Conservation (phyloP, 2,797 vertebrate genomes). For the Pogonophryne albipinna region DNA sequence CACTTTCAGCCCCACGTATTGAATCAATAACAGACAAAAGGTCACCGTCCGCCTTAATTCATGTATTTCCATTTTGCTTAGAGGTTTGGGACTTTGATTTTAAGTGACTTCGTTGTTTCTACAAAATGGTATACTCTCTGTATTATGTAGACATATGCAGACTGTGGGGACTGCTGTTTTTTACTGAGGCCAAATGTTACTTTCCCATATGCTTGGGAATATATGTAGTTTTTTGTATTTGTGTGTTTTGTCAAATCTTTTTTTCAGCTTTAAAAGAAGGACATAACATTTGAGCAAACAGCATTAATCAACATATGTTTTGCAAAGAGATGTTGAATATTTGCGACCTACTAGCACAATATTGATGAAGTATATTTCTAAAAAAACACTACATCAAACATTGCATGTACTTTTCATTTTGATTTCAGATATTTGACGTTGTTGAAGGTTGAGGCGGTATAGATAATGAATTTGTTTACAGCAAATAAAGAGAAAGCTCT, state of each 20-base stretch:
- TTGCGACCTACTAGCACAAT: neutral
- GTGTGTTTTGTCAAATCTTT: too few relatives aligned
- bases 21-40: neutral
- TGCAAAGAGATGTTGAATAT: neutral
- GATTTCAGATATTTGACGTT: neutral
- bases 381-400: too few relatives aligned
- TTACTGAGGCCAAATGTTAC: neutral
- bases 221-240: too few relatives aligned
- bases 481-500: conserved; percentile 10
- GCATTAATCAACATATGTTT: neutral
- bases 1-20: neutral
- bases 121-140: neutral
- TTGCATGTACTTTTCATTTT: too few relatives aligned
- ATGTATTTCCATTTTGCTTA: too few relatives aligned
- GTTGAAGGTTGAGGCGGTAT: conserved; percentile 1
- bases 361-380: neutral
- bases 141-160: neutral
- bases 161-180: neutral
- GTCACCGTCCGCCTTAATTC: neutral
- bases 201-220: neutral
- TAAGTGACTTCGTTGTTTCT: neutral
- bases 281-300: neutral
- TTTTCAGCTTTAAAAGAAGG: too few relatives aligned
- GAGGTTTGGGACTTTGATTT: too few relatives aligned
- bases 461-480: conserved; percentile 8